A percentile compares a stretch with the other conserved stretches of the same genome.
These are phyloP conservation scores for Dinomys branickii DNA, from an alignment of 2,113 vertebrate species.

Conservation along the genomic window DNA sequence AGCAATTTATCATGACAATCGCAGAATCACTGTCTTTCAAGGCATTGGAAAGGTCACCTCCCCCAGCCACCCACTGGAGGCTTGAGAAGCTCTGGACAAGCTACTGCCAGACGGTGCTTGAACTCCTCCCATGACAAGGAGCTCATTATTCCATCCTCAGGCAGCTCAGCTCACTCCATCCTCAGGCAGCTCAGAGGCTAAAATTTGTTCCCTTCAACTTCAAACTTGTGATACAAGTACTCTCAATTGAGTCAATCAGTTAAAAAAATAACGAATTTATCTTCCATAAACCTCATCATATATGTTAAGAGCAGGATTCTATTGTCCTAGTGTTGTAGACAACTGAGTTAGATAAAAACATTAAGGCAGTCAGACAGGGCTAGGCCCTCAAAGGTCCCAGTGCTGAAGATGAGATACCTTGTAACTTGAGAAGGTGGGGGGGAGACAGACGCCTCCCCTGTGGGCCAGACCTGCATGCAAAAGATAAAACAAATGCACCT, in stretches of 20 bases:
- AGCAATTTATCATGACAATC: neutral
- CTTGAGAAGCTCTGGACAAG: neutral
- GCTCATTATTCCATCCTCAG: slow-evolving; percentile 19
- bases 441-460: too few species aligned
- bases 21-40: neutral
- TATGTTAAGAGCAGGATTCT: slow-evolving; percentile 5
- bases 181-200: neutral
- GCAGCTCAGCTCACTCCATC: neutral
- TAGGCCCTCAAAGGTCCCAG: too few species aligned
- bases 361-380: too few species aligned
- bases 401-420: too few species aligned
- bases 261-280: slow-evolving; percentile 36
- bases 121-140: neutral
- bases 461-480: too few species aligned
- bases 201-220: slow-evolving; percentile 21
- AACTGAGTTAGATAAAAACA: too few species aligned
- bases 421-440: too few species aligned
- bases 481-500: too few species aligned
- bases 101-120: neutral
- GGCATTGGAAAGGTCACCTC: neutral
- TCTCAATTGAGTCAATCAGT: neutral
- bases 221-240: neutral
- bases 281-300: neutral
- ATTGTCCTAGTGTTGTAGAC: neutral
- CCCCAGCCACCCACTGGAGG: neutral